Conservation (phyloP, 2,888 invertebrate species). For the Drosophila putrida region DNA sequence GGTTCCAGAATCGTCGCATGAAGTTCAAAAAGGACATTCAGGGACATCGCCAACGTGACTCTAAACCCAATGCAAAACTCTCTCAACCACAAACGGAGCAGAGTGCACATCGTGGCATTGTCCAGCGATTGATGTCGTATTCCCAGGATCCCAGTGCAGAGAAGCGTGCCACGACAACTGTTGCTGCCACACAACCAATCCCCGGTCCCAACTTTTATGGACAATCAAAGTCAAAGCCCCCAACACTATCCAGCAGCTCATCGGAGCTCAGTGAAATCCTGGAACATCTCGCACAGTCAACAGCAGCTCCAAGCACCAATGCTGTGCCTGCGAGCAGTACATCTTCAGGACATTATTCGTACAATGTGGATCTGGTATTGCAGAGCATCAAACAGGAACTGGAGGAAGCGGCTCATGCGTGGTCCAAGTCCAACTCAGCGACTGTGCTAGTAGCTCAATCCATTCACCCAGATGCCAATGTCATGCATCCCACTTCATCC, state of each 20-base stretch:
- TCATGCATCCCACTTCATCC: slow-evolving; percentile 33
- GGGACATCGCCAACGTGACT: slow-evolving; percentile 61
- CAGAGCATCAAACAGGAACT: slow-evolving; percentile 73
- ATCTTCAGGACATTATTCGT: slow-evolving; percentile 61
- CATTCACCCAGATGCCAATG: slow-evolving; percentile 15
- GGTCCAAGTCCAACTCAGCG: slow-evolving; percentile 61
- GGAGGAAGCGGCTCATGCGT: slow-evolving; percentile 72
- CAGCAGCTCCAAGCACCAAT: slow-evolving; percentile 30
- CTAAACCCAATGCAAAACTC: slow-evolving; percentile 56
- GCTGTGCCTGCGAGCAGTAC: slow-evolving; percentile 11
- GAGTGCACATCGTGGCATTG: slow-evolving; percentile 75
- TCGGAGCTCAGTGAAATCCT: slow-evolving; percentile 66
- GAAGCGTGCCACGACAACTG: slow-evolving; percentile 33
- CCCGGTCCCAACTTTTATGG: slow-evolving; percentile 26
- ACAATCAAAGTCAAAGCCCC: slow-evolving; percentile 29
- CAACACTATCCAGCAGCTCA: slow-evolving; percentile 9
- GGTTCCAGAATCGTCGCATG: slow-evolving; percentile 94
- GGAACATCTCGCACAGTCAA: slow-evolving; percentile 63
- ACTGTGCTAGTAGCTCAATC: slow-evolving; percentile 27
- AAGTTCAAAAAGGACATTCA: slow-evolving; percentile 88
- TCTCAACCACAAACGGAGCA: slow-evolving; percentile 66
- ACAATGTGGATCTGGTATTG: slow-evolving; percentile 64
- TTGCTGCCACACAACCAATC: slow-evolving; percentile 1
- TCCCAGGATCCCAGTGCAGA: slow-evolving; percentile 70
- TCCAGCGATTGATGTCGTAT: slow-evolving; percentile 79